Conservation (phyloP, 2,113 vertebrate species). For the Emydocephalus ijimae region DNA sequence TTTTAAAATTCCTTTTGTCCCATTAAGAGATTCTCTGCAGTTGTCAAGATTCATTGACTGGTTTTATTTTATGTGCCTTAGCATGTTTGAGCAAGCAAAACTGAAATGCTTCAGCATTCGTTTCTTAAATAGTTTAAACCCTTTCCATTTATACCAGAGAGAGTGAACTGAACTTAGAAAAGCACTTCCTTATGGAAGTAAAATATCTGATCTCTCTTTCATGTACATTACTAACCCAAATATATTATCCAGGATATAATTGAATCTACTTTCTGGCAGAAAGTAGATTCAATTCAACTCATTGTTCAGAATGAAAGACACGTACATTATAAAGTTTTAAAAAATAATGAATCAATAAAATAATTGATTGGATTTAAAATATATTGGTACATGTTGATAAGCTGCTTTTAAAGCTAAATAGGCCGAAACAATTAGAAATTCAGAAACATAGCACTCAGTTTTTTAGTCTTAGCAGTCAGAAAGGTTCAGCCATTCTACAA, state of each 20-base stretch:
- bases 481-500: not conserved
- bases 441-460: not conserved
- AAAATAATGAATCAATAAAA: not conserved
- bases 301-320: constrained; percentile 20
- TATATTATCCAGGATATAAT: constrained; percentile 35
- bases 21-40: constrained; percentile 34
- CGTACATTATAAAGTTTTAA: not conserved
- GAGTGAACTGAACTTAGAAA: constrained; percentile 27
- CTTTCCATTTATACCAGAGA: constrained; percentile 23
- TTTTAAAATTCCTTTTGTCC: constrained; percentile 25
- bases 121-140: constrained; percentile 37
- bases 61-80: constrained; percentile 35
- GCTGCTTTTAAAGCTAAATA: not conserved
- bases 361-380: not conserved
- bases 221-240: not conserved
- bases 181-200: constrained; percentile 46
- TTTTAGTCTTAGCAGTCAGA: not conserved
- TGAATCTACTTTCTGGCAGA: constrained; percentile 24
- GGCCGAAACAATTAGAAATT: not conserved
- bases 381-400: not conserved
- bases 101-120: constrained; percentile 33
- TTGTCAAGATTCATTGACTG: constrained; percentile 39
- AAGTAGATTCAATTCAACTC: not conserved
- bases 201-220: constrained; percentile 17
- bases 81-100: constrained; percentile 38